Conservation (phyloP, 1,140 invertebrate genomes). For the Drosophila funebris region DNA sequence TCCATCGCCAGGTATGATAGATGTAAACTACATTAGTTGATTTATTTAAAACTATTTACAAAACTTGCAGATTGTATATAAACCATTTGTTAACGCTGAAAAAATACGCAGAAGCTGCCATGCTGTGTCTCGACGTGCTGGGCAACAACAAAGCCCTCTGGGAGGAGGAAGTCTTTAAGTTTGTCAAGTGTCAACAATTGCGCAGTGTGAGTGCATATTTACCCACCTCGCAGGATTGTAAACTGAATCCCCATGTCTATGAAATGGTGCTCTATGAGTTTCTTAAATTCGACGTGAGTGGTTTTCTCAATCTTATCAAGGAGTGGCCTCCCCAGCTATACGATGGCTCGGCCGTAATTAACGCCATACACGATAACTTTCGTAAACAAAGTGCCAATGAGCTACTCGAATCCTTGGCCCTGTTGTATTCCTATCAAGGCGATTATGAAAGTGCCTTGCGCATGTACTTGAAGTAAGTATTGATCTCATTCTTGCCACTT, state of each 20-base stretch:
- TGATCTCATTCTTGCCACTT: background rate
- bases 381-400: slow-evolving; percentile 89
- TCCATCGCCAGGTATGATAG: slow-evolving; percentile 58
- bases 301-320: slow-evolving; percentile 94
- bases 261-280: slow-evolving; percentile 98
- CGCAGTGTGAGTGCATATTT: slow-evolving; percentile 94
- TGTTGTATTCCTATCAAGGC: slow-evolving; percentile 95
- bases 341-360: slow-evolving; percentile 93
- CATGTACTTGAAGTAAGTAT: slow-evolving; percentile 93
- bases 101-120: slow-evolving; percentile 93
- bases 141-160: slow-evolving; percentile 94
- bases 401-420: slow-evolving; percentile 94
- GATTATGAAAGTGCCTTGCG: slow-evolving; percentile 96
- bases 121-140: slow-evolving; percentile 91
- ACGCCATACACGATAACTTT: slow-evolving; percentile 91
- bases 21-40: background rate
- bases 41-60: background rate
- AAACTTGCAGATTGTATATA: slow-evolving; percentile 88
- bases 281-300: slow-evolving; percentile 91
- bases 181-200: slow-evolving; percentile 92
- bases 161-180: slow-evolving; percentile 97
- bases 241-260: slow-evolving; percentile 94
- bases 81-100: slow-evolving; percentile 91
- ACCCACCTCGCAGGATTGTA: slow-evolving; percentile 87
- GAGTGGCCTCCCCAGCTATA: slow-evolving; percentile 95